Base-by-base conservation (phyloP, 2,113 vertebrate genomes). In the Corynorhinus townsendii region DNA sequence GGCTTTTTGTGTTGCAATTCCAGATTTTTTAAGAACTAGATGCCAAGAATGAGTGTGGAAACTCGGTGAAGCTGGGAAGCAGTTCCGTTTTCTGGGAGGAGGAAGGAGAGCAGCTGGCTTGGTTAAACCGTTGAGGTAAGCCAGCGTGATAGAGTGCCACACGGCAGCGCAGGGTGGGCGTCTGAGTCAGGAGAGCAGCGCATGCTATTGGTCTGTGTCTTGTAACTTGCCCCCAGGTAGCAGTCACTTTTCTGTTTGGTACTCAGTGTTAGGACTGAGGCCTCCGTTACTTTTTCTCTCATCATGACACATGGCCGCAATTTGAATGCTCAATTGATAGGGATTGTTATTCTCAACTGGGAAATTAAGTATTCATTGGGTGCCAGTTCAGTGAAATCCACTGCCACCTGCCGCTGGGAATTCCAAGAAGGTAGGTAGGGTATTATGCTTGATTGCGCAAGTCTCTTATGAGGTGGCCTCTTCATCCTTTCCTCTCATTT, bases 1-100 rank as follows among this genome's bases (percentile, higher is more conserved):
- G 45, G 52, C 72, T 75, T 84, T 47, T 90, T 77, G 59, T 83
- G 59, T 89, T 84, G 26, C 45, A 66, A 52, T 84, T 66, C 80
- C 47, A 83, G 49, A 47, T 86, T 82, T 81, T 89, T 49, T 15
- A 26, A 87, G 71, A 83, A 43, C 26, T 76, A 56, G 92, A 49
- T 75, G 59, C 35, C 33, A 71, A 28, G 40, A 64, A 45, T 71
- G 54, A 73, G 71, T 11, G 54, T 75, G 54, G 86, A 85, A 76
- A 72, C 24, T 54, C 66, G 33, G 14, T 91, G 20, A 90, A 73
- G n/a, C 83, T 77, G 82, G 52, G 71, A 72, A 24, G 28, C 45
- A 35, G 88, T 91, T 86, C 40, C 54, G 47, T 86, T 95, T 86
- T 69, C 68, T 94, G 62, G 79, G 68, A 72, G 38, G 77, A 71